phyloP scores from a whole-genome alignment of 2,113 vertebrate genomes.

The Chroicocephalus ridibundus region DNA sequence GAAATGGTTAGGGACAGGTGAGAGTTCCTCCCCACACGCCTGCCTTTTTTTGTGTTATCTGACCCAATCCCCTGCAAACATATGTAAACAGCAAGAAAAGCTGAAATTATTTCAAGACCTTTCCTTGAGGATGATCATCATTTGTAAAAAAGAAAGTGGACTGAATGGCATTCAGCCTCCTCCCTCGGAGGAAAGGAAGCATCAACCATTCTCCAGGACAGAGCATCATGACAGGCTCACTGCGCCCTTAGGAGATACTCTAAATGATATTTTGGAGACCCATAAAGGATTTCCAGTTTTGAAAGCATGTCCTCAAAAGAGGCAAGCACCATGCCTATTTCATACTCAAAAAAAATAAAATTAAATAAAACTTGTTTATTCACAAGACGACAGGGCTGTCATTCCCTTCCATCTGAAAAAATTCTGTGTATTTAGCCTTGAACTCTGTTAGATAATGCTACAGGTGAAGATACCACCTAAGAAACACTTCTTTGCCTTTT shows the following conservation, averaged over 20 bases:
- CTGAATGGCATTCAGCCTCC: not conserved
- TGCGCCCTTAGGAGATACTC: not conserved
- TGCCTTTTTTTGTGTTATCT: not conserved
- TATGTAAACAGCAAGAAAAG: not conserved
- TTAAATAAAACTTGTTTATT: not conserved
- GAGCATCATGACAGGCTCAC: not conserved
- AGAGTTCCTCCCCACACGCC: not conserved
- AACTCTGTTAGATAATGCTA: not conserved
- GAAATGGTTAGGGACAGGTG: not conserved
- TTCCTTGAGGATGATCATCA: not conserved
- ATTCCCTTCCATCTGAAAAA: not conserved
- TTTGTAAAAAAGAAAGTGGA: not conserved
- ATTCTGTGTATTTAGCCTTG: rapidly evolving
- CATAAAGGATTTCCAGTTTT: not conserved
- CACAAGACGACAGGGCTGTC: not conserved
- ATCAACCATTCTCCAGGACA: not conserved
- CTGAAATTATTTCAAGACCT: not conserved
- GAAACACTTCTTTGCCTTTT: not conserved
- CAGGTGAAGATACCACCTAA: rapidly evolving
- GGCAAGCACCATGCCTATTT: not conserved
- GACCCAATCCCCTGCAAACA: not conserved
- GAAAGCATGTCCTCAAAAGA: not conserved
- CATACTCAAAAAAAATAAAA: too few species aligned
- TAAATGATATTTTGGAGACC: not conserved
- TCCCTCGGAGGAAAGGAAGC: not conserved